Conservation (phyloP, 2,888 invertebrate genomes). For the Gastrophysa polygoni region DNA sequence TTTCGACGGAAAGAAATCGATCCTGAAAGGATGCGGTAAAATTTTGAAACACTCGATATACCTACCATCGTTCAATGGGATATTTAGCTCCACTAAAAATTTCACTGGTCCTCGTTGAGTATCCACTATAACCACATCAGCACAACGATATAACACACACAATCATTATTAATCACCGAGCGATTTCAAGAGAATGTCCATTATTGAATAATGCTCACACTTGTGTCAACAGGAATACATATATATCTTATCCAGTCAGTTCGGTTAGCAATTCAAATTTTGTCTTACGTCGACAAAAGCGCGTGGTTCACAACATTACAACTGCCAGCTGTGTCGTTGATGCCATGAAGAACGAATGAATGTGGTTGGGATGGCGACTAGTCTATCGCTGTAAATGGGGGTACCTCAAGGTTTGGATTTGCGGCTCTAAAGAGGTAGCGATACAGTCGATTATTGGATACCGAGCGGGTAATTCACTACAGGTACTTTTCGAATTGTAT, state of each 20-base stretch:
- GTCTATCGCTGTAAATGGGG: neutral
- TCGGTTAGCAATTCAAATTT: slow-evolving; percentile 1
- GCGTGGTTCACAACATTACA: slow-evolving; percentile 1
- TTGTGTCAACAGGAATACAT: neutral
- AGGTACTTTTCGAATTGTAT: neutral
- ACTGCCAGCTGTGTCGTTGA: slow-evolving; percentile 13
- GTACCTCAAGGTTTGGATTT: neutral
- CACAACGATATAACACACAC: neutral
- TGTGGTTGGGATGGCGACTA: neutral
- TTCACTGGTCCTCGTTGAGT: no score
- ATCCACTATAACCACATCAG: no score
- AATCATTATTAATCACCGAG: neutral
- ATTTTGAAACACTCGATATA: no score
- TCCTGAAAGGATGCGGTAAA: no score
- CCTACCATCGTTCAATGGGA: no score
- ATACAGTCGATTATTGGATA: neutral
- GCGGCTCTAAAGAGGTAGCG: neutral
- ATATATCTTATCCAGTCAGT: neutral
- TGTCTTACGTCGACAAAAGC: slow-evolving; percentile 1
- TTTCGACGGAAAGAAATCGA: no score
- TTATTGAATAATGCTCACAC: no score
- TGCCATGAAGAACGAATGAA: slow-evolving; percentile 18
- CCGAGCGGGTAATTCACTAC: no score
- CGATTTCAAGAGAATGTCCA: no score
- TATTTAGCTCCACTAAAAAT: no score